phyloP scores from a whole-genome alignment of 2,113 vertebrate genomes.

The Anolis sagrei region DNA sequence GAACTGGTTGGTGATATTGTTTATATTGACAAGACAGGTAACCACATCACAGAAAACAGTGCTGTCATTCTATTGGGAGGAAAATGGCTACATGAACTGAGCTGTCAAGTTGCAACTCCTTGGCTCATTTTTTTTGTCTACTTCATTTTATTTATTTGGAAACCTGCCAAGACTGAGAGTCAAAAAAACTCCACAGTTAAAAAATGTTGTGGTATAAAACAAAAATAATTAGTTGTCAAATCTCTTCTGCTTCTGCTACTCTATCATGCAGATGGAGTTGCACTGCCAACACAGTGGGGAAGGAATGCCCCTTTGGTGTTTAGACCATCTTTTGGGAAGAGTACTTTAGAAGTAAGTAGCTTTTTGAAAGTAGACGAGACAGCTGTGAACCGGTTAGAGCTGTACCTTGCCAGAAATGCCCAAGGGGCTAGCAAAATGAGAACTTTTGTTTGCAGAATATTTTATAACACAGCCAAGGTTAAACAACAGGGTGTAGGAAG shows the following conservation, averaged over 20 bases:
- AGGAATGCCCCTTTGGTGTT: not conserved
- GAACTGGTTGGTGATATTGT: not conserved
- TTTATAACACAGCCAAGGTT: not conserved
- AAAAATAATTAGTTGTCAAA: not conserved
- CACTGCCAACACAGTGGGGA: not conserved
- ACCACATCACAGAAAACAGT: not conserved
- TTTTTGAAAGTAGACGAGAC: not conserved
- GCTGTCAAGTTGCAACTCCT: not conserved
- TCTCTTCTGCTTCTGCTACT: not conserved
- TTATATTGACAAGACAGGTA: not conserved
- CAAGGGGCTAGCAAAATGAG: not conserved
- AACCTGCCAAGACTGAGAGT: not conserved
- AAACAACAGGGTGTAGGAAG: slow-evolving; percentile 14
- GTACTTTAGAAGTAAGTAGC: not conserved
- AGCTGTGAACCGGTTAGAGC: not conserved
- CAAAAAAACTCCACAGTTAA: not conserved
- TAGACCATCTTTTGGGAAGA: not conserved
- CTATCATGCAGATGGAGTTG: not conserved
- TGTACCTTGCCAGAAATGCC: not conserved
- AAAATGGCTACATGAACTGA: not conserved
- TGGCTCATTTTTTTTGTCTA: not conserved
- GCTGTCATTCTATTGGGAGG: fast-evolving
- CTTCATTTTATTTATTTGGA: not conserved
- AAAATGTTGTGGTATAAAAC: not conserved
- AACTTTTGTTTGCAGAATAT: not conserved